phyloP scores from a whole-genome alignment of 1,140 invertebrate genomes.

The Ylistrum balloti region DNA sequence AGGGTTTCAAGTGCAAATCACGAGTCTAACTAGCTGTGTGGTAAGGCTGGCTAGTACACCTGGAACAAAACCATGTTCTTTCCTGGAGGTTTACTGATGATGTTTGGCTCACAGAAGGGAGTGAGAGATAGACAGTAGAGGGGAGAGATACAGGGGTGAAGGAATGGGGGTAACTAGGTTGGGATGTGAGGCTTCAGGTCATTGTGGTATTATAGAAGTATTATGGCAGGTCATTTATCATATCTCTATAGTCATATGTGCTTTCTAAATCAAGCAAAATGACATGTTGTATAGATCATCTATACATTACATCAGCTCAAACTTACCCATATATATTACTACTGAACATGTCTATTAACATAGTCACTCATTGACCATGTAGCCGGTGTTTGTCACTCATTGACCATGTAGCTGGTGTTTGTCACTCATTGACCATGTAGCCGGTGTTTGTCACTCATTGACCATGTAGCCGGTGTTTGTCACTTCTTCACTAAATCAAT shows the following conservation, averaged over 20 bases:
- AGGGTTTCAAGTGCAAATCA: slow-evolving; percentile 28
- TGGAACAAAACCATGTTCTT: not conserved
- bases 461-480: too few relatives aligned
- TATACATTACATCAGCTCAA: too few relatives aligned
- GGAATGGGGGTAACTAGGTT: not conserved
- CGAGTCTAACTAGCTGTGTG: slow-evolving; percentile 22
- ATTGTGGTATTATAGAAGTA: not conserved
- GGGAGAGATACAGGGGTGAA: too few relatives aligned
- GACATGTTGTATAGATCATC: too few relatives aligned
- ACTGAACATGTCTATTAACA: too few relatives aligned
- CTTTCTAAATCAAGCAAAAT: too few relatives aligned
- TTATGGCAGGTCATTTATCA: not conserved
- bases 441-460: too few relatives aligned
- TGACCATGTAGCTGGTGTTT: not conserved
- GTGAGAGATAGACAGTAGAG: too few relatives aligned
- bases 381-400: not conserved
- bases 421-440: not conserved
- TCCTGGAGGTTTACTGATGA: not conserved
- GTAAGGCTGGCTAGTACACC: not conserved
- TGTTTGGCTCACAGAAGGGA: too few relatives aligned
- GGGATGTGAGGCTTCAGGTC: not conserved
- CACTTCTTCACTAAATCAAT: too few relatives aligned
- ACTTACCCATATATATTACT: too few relatives aligned
- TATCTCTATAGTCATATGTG: not conserved
- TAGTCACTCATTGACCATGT: too few relatives aligned